These are phyloP conservation scores for Plagodis pulveraria DNA, from an alignment of 2,888 invertebrate species.

Conservation along the genomic window DNA sequence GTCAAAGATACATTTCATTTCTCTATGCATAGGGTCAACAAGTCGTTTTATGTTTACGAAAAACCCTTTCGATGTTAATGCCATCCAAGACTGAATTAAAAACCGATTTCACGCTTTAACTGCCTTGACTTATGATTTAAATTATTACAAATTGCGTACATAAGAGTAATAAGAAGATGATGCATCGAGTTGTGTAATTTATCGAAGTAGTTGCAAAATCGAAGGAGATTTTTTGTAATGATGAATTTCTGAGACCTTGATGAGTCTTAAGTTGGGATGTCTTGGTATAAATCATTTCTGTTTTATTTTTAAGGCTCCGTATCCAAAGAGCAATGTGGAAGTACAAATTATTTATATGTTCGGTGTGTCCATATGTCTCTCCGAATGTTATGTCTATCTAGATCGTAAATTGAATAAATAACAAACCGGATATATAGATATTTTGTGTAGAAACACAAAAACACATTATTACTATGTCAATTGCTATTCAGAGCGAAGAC, in stretches of 20 bases:
- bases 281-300: neutral
- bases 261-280: slow-evolving; percentile 18
- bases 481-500: too few relatives aligned
- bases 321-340: too few relatives aligned
- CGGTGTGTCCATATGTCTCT: too few relatives aligned
- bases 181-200: slow-evolving; percentile 37
- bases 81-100: slow-evolving; percentile 18
- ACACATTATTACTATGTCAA: too few relatives aligned
- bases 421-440: too few relatives aligned
- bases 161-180: slow-evolving; percentile 26
- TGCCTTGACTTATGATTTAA: slow-evolving; percentile 16
- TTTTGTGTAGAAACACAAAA: too few relatives aligned
- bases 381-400: too few relatives aligned
- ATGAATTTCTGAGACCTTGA: slow-evolving; percentile 38
- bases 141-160: slow-evolving; percentile 22
- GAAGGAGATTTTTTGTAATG: slow-evolving; percentile 36
- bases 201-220: slow-evolving; percentile 40
- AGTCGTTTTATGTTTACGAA: slow-evolving; percentile 3
- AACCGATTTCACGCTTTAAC: slow-evolving; percentile 18
- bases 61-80: slow-evolving; percentile 12
- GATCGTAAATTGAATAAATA: too few relatives aligned
- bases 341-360: too few relatives aligned
- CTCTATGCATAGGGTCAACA: slow-evolving; percentile 21
- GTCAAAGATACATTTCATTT: too few relatives aligned
- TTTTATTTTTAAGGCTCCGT: too few relatives aligned